A percentile compares a stretch with the other conserved stretches of the same genome.
These are phyloP conservation scores for Ianthella basta DNA, from an alignment of 37 sponge, comb jelly and placozoan genomes.

Conservation along the genomic window DNA sequence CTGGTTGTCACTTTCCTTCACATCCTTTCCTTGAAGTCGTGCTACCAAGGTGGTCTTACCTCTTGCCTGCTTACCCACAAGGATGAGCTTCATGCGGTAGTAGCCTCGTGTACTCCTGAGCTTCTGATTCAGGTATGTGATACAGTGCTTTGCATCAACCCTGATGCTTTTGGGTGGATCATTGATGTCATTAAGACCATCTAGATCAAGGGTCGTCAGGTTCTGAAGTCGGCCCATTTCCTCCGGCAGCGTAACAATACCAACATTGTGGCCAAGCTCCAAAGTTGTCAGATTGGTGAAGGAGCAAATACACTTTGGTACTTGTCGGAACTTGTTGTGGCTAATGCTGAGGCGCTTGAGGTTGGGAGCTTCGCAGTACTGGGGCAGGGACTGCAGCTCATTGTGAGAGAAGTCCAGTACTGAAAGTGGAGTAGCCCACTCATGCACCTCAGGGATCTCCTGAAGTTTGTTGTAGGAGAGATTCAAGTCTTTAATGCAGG, in stretches of 20 bases:
- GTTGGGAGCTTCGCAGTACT: slow-evolving; percentile 55
- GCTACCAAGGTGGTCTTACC: slow-evolving; percentile 93
- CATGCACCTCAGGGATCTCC: slow-evolving; percentile 72
- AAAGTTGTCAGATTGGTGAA: slow-evolving; percentile 64
- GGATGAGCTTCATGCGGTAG: slow-evolving; percentile 94
- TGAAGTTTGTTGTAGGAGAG: slow-evolving; percentile 73
- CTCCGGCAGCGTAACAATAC: slow-evolving; percentile 69
- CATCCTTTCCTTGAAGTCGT: slow-evolving; percentile 79
- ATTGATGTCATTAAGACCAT: slow-evolving; percentile 74
- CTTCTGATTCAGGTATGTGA: slow-evolving; percentile 84
- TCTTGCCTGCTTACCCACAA: slow-evolving; percentile 81
- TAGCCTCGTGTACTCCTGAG: slow-evolving; percentile 73
- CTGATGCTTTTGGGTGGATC: slow-evolving; percentile 77
- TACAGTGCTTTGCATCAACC: slow-evolving; percentile 58
- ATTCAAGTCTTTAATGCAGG: slow-evolving; percentile 76
- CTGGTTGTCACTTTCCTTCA: slow-evolving; percentile 62
- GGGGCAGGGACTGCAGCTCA: slow-evolving; percentile 69
- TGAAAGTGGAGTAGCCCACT: slow-evolving; percentile 77
- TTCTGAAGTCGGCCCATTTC: slow-evolving; percentile 80
- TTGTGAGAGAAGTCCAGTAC: slow-evolving; percentile 81
- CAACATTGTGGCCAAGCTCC: slow-evolving; percentile 70
- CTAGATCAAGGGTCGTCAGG: slow-evolving; percentile 54
- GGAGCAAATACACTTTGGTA: slow-evolving; percentile 83
- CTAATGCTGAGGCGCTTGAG: slow-evolving; percentile 73
- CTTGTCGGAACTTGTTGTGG: slow-evolving; percentile 70